phyloP scores from a whole-genome alignment of 2,888 invertebrate species.

The Orthosia gracilis region DNA sequence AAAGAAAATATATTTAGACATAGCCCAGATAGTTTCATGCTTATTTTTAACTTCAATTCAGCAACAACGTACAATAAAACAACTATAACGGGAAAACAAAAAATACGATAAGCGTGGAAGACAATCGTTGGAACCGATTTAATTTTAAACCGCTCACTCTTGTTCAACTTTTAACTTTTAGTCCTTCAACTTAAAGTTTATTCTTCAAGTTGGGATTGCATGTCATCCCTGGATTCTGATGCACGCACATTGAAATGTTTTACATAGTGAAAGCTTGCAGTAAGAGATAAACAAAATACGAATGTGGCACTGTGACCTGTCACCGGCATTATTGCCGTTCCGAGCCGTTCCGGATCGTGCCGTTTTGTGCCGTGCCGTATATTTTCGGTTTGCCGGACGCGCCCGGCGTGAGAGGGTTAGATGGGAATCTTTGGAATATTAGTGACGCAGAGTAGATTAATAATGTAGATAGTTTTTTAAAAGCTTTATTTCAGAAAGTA shows the following conservation, averaged over 20 bases:
- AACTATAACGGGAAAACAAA: conserved; percentile 74
- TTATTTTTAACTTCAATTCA: conserved; percentile 36
- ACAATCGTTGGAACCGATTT: conserved; percentile 79
- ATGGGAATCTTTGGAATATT: conserved; percentile 13
- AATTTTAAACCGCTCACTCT: conserved; percentile 73
- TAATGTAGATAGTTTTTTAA: background rate
- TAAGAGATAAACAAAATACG: conserved; percentile 72
- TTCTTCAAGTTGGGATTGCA: conserved; percentile 20
- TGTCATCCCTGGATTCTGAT: conserved; percentile 55
- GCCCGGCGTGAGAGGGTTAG: conserved; percentile 28
- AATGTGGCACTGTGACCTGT: conserved; percentile 73
- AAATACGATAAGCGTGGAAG: conserved; percentile 83
- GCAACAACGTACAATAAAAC: conserved; percentile 59
- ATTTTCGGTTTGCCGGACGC: conserved; percentile 59
- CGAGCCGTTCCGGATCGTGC: conserved; percentile 57
- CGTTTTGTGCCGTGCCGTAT: conserved; percentile 37
- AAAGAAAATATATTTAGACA: background rate
- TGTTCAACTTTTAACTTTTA: conserved; percentile 60
- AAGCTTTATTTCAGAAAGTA: background rate
- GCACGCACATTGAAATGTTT: conserved; percentile 71
- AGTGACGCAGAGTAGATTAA: background rate
- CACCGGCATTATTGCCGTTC: conserved; percentile 59
- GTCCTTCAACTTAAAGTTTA: conserved; percentile 37
- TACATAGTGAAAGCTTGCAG: conserved; percentile 80
- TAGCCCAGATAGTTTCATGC: conserved; percentile 9